phyloP scores from a whole-genome alignment of 2,797 vertebrate species.

The Chaetodon trifasciatus region DNA sequence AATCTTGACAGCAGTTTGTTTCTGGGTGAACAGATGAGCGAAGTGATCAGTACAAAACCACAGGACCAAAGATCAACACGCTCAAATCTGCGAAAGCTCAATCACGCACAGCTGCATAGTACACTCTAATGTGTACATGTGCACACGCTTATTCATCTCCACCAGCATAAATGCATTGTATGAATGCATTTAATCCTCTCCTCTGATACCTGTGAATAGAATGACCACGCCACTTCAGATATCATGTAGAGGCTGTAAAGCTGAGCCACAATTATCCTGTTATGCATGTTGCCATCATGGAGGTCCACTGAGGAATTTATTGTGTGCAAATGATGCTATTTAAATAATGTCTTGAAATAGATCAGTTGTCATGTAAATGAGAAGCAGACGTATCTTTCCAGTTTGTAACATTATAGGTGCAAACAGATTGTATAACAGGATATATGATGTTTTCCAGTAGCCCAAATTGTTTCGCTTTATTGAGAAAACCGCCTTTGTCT shows the following conservation, averaged over 20 bases:
- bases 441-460: background rate
- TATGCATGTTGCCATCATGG: slow-evolving; percentile 28
- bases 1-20: slow-evolving; percentile 30
- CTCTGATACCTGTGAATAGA: slow-evolving; percentile 5
- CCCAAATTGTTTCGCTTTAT: background rate
- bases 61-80: slow-evolving; percentile 12
- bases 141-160: slow-evolving; percentile 9
- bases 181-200: slow-evolving; percentile 5
- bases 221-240: slow-evolving; percentile 3
- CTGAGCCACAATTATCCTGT: background rate
- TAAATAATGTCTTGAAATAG: background rate
- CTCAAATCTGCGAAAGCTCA: slow-evolving; percentile 16
- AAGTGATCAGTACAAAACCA: slow-evolving; percentile 27
- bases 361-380: background rate
- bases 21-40: slow-evolving; percentile 28
- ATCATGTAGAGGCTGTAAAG: slow-evolving; percentile 10
- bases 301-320: slow-evolving; percentile 2
- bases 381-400: background rate
- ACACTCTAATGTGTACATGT: slow-evolving; percentile 6
- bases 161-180: slow-evolving; percentile 2
- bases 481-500: background rate
- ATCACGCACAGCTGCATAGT: slow-evolving; percentile 5
- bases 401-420: background rate
- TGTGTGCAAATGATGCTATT: slow-evolving; percentile 24
- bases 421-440: background rate